Percentiles rank a stretch among this genome's conserved stretches.
These are phyloP conservation scores for Thermophis baileyi DNA, from an alignment of 2,113 vertebrate species.

Conservation along the genomic window DNA sequence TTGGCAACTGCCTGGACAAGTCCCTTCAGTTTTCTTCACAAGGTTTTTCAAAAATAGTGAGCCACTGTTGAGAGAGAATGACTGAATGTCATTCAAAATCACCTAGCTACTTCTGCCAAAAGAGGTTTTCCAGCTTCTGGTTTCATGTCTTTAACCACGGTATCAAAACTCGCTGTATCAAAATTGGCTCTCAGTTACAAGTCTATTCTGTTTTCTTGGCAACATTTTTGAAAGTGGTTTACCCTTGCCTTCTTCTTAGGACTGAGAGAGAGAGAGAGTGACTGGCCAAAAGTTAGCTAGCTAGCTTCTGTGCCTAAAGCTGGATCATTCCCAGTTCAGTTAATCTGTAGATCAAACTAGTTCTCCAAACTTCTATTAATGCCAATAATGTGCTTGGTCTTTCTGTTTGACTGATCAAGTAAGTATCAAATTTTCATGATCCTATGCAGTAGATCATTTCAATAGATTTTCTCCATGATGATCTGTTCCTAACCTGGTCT, in stretches of 20 bases:
- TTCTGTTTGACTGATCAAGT: neutral
- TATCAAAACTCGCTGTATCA: neutral
- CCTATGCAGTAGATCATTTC: neutral
- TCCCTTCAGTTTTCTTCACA: neutral
- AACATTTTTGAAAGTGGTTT: neutral
- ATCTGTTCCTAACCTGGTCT: neutral
- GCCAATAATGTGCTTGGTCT: neutral
- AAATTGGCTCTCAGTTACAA: neutral
- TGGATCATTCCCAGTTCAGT: neutral
- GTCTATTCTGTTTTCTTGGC: neutral
- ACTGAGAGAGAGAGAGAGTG: too few species aligned
- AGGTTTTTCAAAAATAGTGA: neutral
- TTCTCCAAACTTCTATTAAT: neutral
- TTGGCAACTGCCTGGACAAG: neutral
- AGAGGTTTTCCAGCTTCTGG: neutral
- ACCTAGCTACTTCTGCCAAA: neutral
- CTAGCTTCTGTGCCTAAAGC: neutral
- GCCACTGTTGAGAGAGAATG: neutral
- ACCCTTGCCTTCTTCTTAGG: neutral
- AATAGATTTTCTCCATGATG: neutral
- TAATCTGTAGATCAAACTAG: neutral
- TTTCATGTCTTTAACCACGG: neutral
- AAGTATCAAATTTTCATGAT: neutral
- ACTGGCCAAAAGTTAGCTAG: neutral
- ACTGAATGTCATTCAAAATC: neutral